Evolutionary conservation across 2,797 vertebrate genomes (phyloP).

Genomic region (Manis crassicaudata): DNA sequence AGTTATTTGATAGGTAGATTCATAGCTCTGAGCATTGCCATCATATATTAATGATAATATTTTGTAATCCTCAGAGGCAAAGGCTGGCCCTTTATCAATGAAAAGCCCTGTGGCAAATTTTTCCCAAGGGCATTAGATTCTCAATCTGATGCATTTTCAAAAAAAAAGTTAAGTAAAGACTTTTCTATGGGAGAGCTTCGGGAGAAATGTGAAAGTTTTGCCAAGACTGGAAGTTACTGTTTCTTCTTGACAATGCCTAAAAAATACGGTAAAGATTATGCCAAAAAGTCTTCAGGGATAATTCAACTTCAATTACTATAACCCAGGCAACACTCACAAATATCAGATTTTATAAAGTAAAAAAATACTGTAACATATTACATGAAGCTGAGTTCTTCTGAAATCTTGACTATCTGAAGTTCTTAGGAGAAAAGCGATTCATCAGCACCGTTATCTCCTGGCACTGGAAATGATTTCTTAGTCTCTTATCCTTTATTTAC

Average conservation of each 20-base stretch:
- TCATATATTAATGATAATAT: slow-evolving; percentile 53
- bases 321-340: slow-evolving; percentile 15
- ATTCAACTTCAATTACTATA: background rate
- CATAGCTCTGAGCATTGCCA: slow-evolving; percentile 30
- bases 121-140: slow-evolving; percentile 42
- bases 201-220: slow-evolving; percentile 10
- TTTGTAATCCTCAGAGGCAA: slow-evolving; percentile 29
- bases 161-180: background rate
- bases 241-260: background rate
- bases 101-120: slow-evolving; percentile 41
- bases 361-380: slow-evolving; percentile 20
- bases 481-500: slow-evolving; percentile 44
- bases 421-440: slow-evolving; percentile 1
- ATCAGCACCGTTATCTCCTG: background rate
- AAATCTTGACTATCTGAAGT: background rate
- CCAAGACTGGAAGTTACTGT: background rate
- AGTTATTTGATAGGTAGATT: background rate
- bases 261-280: background rate
- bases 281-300: slow-evolving; percentile 19
- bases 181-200: background rate
- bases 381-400: slow-evolving; percentile 21
- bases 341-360: slow-evolving; percentile 45
- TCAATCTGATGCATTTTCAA: background rate
- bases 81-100: slow-evolving; percentile 29
- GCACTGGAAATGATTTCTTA: background rate